Percentiles rank a stretch among this genome's conserved stretches.
phyloP scores from a whole-genome alignment of 37 sponge, comb jelly and placozoan genomes.

The Aplysina aerophoba region DNA sequence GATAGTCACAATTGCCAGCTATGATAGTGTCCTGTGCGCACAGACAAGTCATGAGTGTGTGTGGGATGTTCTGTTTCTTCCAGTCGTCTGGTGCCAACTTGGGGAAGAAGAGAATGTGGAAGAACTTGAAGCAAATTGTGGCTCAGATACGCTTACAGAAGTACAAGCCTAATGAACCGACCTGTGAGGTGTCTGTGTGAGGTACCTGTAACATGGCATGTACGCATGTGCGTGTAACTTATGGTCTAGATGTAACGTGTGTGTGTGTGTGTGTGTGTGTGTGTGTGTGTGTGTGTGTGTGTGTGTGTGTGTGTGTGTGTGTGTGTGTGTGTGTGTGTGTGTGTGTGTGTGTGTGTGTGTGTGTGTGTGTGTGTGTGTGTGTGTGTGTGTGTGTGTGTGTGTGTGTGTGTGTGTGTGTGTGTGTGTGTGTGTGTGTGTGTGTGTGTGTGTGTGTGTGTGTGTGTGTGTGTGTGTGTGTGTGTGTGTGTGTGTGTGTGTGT shows the following conservation, averaged over 20 bases:
- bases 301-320: constrained; percentile 25
- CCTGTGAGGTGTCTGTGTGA: constrained; percentile 50
- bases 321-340: not conserved
- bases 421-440: constrained; percentile 30
- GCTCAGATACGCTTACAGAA: constrained; percentile 44
- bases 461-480: constrained; percentile 11
- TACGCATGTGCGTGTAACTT: too few relatives aligned
- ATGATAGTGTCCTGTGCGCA: too few relatives aligned
- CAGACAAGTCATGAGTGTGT: not conserved
- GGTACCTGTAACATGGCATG: too few relatives aligned
- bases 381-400: too few relatives aligned
- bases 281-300: constrained; percentile 40
- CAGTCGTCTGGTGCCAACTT: constrained; percentile 10
- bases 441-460: constrained; percentile 25
- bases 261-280: constrained; percentile 45
- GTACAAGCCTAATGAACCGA: constrained; percentile 55
- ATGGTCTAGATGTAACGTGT: too few relatives aligned
- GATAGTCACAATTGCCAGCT: too few relatives aligned
- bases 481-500: constrained; percentile 5
- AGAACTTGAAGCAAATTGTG: constrained; percentile 77
- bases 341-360: not conserved
- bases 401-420: constrained; percentile 35
- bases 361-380: too few relatives aligned
- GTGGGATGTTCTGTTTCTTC: not conserved
- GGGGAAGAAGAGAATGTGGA: constrained; percentile 60